A percentile compares a stretch with the other conserved stretches of the same genome.
Conservation (phyloP, 2,888 invertebrate genomes). For the Nephrotoma appendiculata region DNA sequence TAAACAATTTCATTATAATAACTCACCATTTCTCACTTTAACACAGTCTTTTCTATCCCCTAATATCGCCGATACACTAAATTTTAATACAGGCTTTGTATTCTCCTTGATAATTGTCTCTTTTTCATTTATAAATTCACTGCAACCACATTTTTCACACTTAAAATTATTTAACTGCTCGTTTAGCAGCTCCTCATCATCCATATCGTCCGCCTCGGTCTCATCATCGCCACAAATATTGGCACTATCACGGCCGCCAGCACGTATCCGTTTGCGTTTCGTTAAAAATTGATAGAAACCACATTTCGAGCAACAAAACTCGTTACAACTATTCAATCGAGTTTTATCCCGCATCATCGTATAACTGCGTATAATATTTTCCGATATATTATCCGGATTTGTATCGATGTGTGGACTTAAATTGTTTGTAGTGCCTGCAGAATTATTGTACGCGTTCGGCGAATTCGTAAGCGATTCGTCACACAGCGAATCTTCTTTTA, state of each 20-base stretch:
- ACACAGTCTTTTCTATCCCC: conserved; percentile 39
- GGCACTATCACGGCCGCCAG: conserved; percentile 7
- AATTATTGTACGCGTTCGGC: conserved; percentile 19
- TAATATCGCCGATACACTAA: conserved; percentile 84
- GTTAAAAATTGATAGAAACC: conserved; percentile 18
- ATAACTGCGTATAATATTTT: conserved; percentile 12
- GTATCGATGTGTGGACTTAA: conserved; percentile 14
- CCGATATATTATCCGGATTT: conserved; percentile 8
- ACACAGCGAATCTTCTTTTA: conserved; percentile 19
- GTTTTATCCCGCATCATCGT: conserved; percentile 11
- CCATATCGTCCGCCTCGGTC: conserved; percentile 9
- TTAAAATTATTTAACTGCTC: conserved; percentile 18
- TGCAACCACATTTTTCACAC: conserved; percentile 25
- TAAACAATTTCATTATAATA: background rate
- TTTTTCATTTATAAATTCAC: conserved; percentile 14
- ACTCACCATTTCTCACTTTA: conserved; percentile 32
- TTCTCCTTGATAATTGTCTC: conserved; percentile 31
- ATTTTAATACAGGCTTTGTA: conserved; percentile 69
- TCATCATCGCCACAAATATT: conserved; percentile 14
- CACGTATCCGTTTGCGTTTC: background rate
- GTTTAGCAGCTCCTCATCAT: conserved; percentile 16
- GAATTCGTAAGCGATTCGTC: conserved; percentile 15
- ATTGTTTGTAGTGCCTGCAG: conserved; percentile 16
- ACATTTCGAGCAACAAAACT: conserved; percentile 24
- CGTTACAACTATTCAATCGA: conserved; percentile 8